Evolutionary conservation across 2,888 invertebrate genomes (phyloP).

Genomic region (Biston stratarius): DNA sequence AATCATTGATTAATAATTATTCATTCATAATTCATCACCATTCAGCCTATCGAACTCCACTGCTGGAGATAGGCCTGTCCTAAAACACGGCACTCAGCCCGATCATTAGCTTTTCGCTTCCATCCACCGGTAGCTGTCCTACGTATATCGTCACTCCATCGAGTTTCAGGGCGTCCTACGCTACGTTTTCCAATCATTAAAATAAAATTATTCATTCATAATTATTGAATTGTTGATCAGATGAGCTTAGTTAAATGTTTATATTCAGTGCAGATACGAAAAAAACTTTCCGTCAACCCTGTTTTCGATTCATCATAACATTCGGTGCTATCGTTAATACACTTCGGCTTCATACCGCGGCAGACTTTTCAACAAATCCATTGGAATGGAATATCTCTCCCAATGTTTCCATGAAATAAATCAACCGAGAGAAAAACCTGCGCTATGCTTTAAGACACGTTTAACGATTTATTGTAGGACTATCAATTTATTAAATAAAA

Average conservation of each 20-base stretch:
- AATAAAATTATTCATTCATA: too few species aligned
- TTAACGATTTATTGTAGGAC: conserved; percentile 8
- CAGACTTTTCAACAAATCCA: conserved; percentile 84
- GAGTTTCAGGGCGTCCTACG: too few species aligned
- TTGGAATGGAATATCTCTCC: conserved; percentile 82
- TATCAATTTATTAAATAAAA: not conserved
- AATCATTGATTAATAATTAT: too few species aligned
- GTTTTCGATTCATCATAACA: conserved; percentile 68
- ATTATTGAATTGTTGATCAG: too few species aligned
- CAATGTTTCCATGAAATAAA: conserved; percentile 83
- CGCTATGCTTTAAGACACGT: conserved; percentile 40
- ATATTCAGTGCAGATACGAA: not conserved
- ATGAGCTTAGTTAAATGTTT: not conserved
- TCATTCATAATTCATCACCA: too few species aligned
- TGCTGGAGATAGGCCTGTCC: too few species aligned
- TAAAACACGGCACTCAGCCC: too few species aligned
- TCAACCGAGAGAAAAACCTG: conserved; percentile 74
- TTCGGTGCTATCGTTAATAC: conserved; percentile 74
- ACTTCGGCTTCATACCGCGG: conserved; percentile 75
- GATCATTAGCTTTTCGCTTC: too few species aligned
- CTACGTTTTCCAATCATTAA: too few species aligned
- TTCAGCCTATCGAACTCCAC: too few species aligned
- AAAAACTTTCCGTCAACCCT: not conserved
- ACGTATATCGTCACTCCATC: too few species aligned
- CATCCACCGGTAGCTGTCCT: too few species aligned